These are phyloP conservation scores for Sylvia atricapilla DNA, from an alignment of 2,113 vertebrate genomes.

Conservation along the genomic window DNA sequence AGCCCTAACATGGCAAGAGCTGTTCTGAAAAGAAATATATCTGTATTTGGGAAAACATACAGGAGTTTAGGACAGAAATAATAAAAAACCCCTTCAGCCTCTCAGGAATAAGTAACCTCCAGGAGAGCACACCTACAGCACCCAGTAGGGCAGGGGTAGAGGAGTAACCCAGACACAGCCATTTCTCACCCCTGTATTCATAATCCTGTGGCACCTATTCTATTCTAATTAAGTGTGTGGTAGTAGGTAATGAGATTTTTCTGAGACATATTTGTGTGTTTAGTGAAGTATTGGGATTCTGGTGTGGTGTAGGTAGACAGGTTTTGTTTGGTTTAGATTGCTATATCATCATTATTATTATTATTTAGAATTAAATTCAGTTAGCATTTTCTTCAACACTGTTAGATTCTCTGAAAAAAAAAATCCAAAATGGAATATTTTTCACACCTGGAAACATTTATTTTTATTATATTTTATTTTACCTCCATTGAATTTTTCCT, in stretches of 20 bases:
- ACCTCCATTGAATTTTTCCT: not conserved
- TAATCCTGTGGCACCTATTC: not conserved
- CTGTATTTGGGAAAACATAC: not conserved
- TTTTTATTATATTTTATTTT: not conserved
- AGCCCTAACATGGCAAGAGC: not conserved
- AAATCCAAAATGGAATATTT: not conserved
- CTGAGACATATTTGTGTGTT: not conserved
- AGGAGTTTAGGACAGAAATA: not conserved
- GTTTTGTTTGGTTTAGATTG: not conserved
- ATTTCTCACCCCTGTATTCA: not conserved
- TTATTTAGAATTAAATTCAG: not conserved
- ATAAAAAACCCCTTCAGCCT: fast-evolving
- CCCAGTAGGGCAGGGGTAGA: too few relatives aligned
- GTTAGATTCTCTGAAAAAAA: not conserved
- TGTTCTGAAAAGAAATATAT: not conserved
- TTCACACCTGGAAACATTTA: not conserved
- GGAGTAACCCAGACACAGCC: not conserved
- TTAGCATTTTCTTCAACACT: not conserved
- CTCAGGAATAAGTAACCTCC: not conserved
- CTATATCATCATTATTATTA: not conserved
- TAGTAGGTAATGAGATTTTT: not conserved
- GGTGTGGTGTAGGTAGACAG: not conserved
- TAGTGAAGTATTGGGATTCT: not conserved
- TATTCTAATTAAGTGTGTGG: not conserved
- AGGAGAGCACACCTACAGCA: too few relatives aligned